phyloP scores from a whole-genome alignment of 2,797 vertebrate species.

The Dryobates pubescens region DNA sequence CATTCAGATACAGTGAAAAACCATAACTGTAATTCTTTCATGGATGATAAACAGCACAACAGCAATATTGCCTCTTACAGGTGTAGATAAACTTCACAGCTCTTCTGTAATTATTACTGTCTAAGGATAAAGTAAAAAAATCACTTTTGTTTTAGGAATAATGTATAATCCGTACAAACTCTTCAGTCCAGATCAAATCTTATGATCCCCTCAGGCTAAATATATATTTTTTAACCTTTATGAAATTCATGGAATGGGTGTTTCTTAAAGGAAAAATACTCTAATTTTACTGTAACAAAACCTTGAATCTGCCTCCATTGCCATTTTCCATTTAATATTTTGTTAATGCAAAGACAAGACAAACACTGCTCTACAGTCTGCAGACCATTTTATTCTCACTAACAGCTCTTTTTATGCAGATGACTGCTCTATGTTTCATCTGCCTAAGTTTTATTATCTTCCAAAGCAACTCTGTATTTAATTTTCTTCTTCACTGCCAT shows the following conservation, averaged over 20 bases:
- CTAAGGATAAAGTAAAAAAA: background rate
- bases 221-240: background rate
- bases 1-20: background rate
- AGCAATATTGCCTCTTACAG: background rate
- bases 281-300: background rate
- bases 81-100: background rate
- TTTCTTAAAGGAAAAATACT: background rate
- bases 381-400: constrained; percentile 12
- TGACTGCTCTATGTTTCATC: constrained; percentile 30
- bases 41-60: background rate
- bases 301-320: background rate
- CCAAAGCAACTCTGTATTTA: constrained; percentile 44
- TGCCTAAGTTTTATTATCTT: constrained; percentile 56
- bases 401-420: constrained; percentile 42
- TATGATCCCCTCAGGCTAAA: background rate
- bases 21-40: background rate
- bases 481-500: constrained; percentile 52
- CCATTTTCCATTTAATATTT: background rate
- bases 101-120: background rate
- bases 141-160: background rate
- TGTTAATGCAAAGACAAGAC: background rate
- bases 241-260: background rate
- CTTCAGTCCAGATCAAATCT: background rate
- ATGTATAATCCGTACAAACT: background rate
- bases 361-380: background rate